phyloP scores from a whole-genome alignment of 2,888 invertebrate species.

The Eucera pruinosa region DNA sequence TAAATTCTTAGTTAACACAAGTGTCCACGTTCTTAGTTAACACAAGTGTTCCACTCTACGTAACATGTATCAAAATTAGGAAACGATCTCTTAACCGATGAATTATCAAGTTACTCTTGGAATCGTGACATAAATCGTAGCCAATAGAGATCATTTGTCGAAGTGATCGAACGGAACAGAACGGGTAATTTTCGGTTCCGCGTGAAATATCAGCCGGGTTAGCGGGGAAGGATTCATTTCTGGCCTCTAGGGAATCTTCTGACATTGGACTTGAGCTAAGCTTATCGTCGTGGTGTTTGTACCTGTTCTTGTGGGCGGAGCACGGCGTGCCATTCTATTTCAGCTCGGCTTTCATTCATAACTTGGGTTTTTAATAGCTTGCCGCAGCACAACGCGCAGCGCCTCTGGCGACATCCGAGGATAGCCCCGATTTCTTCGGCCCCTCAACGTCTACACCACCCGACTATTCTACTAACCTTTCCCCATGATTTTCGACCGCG shows the following conservation, averaged over 20 bases:
- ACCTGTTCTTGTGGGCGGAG: slow-evolving; percentile 80
- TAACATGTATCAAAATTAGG: too few species aligned
- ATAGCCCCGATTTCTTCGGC: slow-evolving; percentile 61
- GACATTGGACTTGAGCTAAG: slow-evolving; percentile 65
- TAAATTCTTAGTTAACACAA: too few species aligned
- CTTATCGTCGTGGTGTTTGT: slow-evolving; percentile 66
- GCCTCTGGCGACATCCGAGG: slow-evolving; percentile 72
- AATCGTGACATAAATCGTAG: slow-evolving; percentile 5
- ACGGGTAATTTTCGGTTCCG: slow-evolving; percentile 31
- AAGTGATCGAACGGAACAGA: background rate
- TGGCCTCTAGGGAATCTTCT: slow-evolving; percentile 59
- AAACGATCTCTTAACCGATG: too few species aligned
- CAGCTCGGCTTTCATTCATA: slow-evolving; percentile 83
- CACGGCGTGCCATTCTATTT: slow-evolving; percentile 83
- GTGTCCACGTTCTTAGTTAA: too few species aligned
- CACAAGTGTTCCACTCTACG: too few species aligned
- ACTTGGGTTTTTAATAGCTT: slow-evolving; percentile 83
- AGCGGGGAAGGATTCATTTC: slow-evolving; percentile 40
- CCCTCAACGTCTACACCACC: slow-evolving; percentile 47
- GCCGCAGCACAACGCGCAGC: slow-evolving; percentile 68
- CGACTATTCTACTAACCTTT: background rate
- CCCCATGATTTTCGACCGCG: slow-evolving; percentile 1
- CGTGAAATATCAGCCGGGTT: slow-evolving; percentile 25
- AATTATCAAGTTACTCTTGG: too few species aligned
- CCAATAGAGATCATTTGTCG: background rate